Percentiles rank a stretch among this genome's conserved stretches.
Evolutionary conservation across 2,113 vertebrate genomes (phyloP).

Genomic region (Eidolon helvum): DNA sequence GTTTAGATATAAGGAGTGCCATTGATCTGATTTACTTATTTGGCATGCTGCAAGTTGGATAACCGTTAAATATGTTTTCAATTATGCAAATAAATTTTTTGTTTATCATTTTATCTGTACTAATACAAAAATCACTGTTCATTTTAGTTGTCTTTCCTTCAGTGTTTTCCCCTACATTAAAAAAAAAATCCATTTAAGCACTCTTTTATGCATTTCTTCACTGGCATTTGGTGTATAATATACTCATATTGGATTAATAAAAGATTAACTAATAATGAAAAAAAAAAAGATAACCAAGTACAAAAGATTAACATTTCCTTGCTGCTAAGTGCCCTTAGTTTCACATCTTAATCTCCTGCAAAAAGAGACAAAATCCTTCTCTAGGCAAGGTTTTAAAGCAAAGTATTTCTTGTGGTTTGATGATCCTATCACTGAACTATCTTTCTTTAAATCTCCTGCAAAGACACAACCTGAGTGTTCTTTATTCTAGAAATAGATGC

Average conservation of each 20-base stretch:
- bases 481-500: not conserved
- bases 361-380: not conserved
- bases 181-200: not conserved
- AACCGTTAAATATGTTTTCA: not conserved
- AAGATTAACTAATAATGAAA: not conserved
- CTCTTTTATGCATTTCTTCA: not conserved
- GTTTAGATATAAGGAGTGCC: not conserved
- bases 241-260: not conserved
- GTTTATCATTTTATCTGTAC: not conserved
- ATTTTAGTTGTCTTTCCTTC: not conserved
- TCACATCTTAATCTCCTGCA: constrained; percentile 1
- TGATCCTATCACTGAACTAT: not conserved
- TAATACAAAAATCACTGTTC: not conserved
- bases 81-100: not conserved
- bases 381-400: not conserved
- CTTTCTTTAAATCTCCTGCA: not conserved
- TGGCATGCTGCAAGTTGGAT: not conserved
- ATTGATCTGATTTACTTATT: not conserved
- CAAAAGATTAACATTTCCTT: constrained; percentile 6
- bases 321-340: not conserved
- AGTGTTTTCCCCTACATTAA: not conserved
- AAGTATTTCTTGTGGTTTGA: not conserved
- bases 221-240: not conserved
- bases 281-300: not conserved
- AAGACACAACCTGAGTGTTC: not conserved